Percentiles rank a stretch among this genome's conserved stretches.
Conservation (phyloP, 1,140 invertebrate genomes). For the Nephotettix cincticeps region DNA sequence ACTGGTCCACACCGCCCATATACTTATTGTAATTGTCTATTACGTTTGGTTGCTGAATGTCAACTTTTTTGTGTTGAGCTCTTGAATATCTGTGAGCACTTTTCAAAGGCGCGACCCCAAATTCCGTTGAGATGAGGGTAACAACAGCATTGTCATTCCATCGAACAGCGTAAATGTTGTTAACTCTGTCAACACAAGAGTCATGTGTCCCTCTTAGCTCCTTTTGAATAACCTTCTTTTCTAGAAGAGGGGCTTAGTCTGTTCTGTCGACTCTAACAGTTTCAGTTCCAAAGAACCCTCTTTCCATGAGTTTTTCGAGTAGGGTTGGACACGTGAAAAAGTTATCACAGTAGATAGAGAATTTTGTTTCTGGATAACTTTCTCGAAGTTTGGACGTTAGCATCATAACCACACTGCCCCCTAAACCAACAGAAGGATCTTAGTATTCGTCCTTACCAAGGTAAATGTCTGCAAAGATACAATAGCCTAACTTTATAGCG, state of each 20-base stretch:
- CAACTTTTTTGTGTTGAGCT: not conserved
- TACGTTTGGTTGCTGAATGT: not conserved
- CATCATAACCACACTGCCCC: slow-evolving; percentile 34
- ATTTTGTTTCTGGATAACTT: not conserved
- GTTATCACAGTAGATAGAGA: not conserved
- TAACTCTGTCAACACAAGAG: not conserved
- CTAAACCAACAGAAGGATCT: slow-evolving; percentile 34
- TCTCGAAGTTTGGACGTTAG: too few relatives aligned
- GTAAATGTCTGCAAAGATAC: slow-evolving; percentile 39
- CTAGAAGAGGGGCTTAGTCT: not conserved
- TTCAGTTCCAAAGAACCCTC: not conserved
- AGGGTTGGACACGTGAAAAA: not conserved
- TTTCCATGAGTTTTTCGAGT: not conserved
- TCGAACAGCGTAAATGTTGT: not conserved
- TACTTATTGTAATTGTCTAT: not conserved
- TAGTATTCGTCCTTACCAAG: slow-evolving; percentile 10
- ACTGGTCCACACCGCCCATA: not conserved
- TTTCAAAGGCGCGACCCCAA: not conserved
- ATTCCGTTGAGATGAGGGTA: not conserved
- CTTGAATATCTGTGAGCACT: not conserved
- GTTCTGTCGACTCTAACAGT: not conserved
- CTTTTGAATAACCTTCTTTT: not conserved
- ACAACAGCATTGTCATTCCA: not conserved
- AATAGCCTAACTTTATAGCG: slow-evolving; percentile 40
- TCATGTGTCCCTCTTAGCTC: not conserved